A percentile compares a stretch with the other conserved stretches of the same genome.
phyloP scores from a whole-genome alignment of 2,888 invertebrate genomes.

The Baronia brevicornis region DNA sequence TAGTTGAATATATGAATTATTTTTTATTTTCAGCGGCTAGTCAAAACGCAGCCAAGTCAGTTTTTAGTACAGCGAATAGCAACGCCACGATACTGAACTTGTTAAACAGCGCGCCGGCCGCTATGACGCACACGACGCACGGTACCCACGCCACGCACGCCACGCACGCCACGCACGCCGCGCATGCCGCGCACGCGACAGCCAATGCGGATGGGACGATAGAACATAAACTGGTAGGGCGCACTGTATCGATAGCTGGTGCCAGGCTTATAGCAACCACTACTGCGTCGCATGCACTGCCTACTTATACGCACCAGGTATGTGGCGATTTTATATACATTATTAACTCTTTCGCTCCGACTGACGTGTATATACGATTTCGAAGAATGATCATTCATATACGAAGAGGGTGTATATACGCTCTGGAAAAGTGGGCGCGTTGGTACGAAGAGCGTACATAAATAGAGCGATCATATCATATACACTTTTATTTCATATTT shows the following conservation, averaged over 20 bases:
- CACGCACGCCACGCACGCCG: conserved; percentile 4
- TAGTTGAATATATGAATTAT: neutral
- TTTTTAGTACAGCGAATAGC: conserved; percentile 68
- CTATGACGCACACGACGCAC: conserved; percentile 77
- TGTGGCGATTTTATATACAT: too few species aligned
- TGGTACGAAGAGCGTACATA: too few species aligned
- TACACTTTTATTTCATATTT: too few species aligned
- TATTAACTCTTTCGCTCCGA: too few species aligned
- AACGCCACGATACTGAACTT: conserved; percentile 86
- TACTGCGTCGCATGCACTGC: conserved; percentile 49
- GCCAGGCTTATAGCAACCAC: conserved; percentile 54
- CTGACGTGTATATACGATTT: too few species aligned
- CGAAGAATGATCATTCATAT: too few species aligned
- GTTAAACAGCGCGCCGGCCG: conserved; percentile 85
- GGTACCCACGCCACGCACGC: conserved; percentile 25
- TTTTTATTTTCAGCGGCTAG: conserved; percentile 40
- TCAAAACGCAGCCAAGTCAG: conserved; percentile 63
- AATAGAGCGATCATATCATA: too few species aligned
- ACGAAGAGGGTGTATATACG: too few species aligned
- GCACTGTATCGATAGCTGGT: conserved; percentile 75
- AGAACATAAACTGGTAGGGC: conserved; percentile 63
- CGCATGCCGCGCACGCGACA: conserved; percentile 17
- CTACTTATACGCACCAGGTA: conserved; percentile 62
- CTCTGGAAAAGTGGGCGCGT: too few species aligned
- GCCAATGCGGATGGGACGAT: conserved; percentile 27